Percentiles rank a stretch among this genome's conserved stretches.
phyloP scores from a whole-genome alignment of 2,113 vertebrate species.

The Mellivora capensis region DNA sequence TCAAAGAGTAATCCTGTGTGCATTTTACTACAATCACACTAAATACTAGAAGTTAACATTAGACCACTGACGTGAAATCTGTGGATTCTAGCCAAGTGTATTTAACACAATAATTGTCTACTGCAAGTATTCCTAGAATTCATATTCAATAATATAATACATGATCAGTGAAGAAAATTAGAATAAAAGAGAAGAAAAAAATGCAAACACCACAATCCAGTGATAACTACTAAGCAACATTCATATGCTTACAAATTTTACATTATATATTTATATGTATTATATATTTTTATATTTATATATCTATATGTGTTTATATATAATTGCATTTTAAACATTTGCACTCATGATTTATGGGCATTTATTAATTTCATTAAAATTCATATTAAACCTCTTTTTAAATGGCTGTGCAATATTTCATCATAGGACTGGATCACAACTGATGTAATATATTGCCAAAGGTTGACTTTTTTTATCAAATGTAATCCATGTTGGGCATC shows the following conservation, averaged over 20 bases:
- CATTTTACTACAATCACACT: neutral
- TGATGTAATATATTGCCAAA: neutral
- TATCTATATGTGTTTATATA: neutral
- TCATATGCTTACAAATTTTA: neutral
- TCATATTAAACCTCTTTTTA: neutral
- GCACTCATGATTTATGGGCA: neutral
- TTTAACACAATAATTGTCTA: neutral
- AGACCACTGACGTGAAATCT: neutral
- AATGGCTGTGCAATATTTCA: neutral
- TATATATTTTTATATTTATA: neutral
- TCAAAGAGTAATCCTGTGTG: neutral
- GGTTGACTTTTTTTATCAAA: neutral
- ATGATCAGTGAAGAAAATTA: neutral
- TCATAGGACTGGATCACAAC: neutral
- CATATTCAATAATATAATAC: neutral
- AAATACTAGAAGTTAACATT: neutral
- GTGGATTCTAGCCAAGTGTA: neutral
- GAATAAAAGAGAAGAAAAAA: neutral
- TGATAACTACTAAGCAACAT: neutral
- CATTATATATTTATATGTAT: neutral
- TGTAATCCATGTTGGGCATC: neutral
- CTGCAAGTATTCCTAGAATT: conserved; percentile 38
- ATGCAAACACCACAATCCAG: neutral
- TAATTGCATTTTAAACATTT: neutral
- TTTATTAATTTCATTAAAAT: neutral